phyloP scores from a whole-genome alignment of 2,888 invertebrate genomes.

The Sinodicranocentrus sp. region DNA sequence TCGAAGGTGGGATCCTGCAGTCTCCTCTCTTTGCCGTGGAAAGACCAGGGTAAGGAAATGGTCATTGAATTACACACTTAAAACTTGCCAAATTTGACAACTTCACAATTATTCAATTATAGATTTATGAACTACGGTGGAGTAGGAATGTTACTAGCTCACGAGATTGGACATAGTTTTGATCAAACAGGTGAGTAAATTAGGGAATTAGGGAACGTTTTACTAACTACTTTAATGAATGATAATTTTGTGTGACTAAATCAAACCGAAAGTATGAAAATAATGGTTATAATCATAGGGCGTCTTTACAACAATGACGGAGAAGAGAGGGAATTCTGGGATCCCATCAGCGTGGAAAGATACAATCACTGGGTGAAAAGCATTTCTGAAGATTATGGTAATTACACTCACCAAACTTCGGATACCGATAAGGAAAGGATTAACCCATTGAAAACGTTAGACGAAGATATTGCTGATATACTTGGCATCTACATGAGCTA shows the following conservation, averaged over 20 bases:
- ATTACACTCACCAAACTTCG: conserved; percentile 13
- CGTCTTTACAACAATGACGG: conserved; percentile 48
- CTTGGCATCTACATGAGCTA: conserved; percentile 45
- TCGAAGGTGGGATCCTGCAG: conserved; percentile 43
- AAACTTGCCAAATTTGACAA: no score
- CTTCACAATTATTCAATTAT: no score
- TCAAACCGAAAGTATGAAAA: no score
- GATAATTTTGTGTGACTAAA: background rate
- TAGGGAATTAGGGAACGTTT: background rate
- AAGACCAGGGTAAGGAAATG: conserved; percentile 43
- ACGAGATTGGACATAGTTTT: conserved; percentile 62
- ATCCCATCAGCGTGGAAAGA: conserved; percentile 3
- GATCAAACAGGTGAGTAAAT: conserved; percentile 20
- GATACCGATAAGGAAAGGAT: conserved; percentile 47
- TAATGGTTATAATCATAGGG: conserved; percentile 6
- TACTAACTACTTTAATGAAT: background rate
- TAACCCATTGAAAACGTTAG: conserved; percentile 34
- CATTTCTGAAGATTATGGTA: conserved; percentile 26
- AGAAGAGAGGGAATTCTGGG: conserved; percentile 43
- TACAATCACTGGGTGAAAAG: conserved; percentile 44
- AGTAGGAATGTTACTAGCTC: conserved; percentile 35
- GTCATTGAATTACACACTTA: background rate
- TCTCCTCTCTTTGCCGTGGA: conserved; percentile 29
- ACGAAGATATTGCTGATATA: conserved; percentile 61
- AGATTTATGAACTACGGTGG: conserved; percentile 62